Evolutionary conservation across 2,888 invertebrate species (phyloP).

Genomic region (Eristalis tenax): DNA sequence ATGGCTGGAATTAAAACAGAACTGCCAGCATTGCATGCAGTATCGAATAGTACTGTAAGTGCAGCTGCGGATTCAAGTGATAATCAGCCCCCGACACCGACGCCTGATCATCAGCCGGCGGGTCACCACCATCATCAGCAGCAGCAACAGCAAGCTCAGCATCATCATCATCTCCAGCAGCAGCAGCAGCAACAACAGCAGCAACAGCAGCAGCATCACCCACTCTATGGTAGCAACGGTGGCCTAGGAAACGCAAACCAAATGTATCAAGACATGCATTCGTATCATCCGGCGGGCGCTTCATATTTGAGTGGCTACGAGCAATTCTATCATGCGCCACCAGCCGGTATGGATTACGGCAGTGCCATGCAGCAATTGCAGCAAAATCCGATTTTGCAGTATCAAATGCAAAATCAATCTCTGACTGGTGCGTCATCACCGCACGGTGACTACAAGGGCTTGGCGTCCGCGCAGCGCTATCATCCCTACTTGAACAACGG

Average conservation of each 20-base stretch:
- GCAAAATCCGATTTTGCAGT: conserved; percentile 51
- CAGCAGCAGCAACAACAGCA: conserved; percentile 80
- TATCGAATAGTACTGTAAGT: conserved; percentile 83
- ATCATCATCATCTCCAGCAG: conserved; percentile 84
- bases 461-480: conserved; percentile 75
- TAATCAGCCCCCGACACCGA: conserved; percentile 81
- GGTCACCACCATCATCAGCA: conserved; percentile 45
- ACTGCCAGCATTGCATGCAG: conserved; percentile 80
- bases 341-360: conserved; percentile 74
- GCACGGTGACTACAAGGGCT: conserved; percentile 59
- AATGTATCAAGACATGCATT: conserved; percentile 74
- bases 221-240: conserved; percentile 64
- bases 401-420: conserved; percentile 64
- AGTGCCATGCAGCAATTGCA: conserved; percentile 65
- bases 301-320: conserved; percentile 80
- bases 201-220: conserved; percentile 73
- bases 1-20: conserved; percentile 78
- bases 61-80: conserved; percentile 90
- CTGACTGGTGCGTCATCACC: conserved; percentile 31
- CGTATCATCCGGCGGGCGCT: conserved; percentile 72
- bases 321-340: conserved; percentile 78
- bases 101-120: conserved; percentile 75
- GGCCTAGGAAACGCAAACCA: conserved; percentile 66
- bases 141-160: conserved; percentile 40
- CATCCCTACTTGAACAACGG: conserved; percentile 78